Evolutionary conservation across 2,888 invertebrate species (phyloP), one percentile per base, ranked within the genome.

Genomic region (Drosophila robusta): DNA sequence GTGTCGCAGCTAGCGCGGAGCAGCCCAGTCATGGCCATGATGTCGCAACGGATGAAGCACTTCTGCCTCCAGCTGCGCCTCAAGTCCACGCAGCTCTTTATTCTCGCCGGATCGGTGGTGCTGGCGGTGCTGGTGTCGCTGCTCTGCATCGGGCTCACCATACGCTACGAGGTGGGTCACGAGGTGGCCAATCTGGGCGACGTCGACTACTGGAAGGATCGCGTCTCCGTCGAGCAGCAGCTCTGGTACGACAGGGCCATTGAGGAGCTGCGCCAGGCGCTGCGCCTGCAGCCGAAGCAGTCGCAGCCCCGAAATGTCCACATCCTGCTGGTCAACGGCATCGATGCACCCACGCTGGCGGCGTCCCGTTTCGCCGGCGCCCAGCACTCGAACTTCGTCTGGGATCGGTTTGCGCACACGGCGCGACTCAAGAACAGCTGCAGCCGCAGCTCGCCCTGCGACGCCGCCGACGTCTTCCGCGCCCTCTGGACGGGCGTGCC

Each of bases 391-490:
- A 93, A 54, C 14, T 77, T 97, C 50, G 91, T 94, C 0, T 98
- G 95, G 93, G 98, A 98, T 91, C 94, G 93, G 74, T 97, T 97
- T 88, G 96, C 96, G 0, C 95, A 97, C 89, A 91, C 96, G 49
- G 97, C 96, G 1, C 90, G 96, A 6, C 90, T 97, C 2, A 97
- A 97, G 97, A 97, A 97, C 0, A 98, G 97, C 91, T 96, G 96
- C 67, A 95, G 95, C 6, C 94, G 96, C 89, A 95, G 95, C 85
- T 95, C 96, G 92, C 96, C 97, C 0, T 95, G 98, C 0, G 97
- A 98, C 91, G 97, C 97, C 0, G 96, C 96, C 0, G 95, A 95
- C 34, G 95, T 97, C 0, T 97, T 96, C 0, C 97, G 97, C 0
- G 97, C 97, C 0, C 92, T 97, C 55, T 95, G 97, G 84, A 93